Percentiles rank a stretch among this genome's conserved stretches.
Conservation (phyloP, 2,113 vertebrate species). For the Larimichthys crocea region DNA sequence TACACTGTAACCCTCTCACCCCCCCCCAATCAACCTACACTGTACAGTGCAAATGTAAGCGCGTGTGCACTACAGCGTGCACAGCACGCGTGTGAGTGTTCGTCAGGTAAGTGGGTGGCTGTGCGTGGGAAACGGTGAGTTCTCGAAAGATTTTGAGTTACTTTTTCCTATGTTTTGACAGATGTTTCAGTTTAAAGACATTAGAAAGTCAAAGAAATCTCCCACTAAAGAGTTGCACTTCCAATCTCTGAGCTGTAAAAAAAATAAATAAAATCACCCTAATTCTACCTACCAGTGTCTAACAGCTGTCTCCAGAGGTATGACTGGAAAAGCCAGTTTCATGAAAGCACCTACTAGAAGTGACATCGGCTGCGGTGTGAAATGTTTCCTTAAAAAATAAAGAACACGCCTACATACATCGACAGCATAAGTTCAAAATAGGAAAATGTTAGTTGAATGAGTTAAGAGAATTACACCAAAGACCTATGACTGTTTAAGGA, state of each 20-base stretch:
- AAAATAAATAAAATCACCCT: neutral
- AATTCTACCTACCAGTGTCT: neutral
- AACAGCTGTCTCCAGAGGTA: conserved; percentile 16
- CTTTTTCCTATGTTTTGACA: conserved; percentile 45
- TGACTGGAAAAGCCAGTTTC: conserved; percentile 8
- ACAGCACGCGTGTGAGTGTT: neutral
- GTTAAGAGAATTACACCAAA: neutral
- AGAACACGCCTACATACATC: neutral
- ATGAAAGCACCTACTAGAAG: conserved; percentile 9
- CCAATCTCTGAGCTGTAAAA: neutral
- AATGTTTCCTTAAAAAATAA: conserved; percentile 23
- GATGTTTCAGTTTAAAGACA: conserved; percentile 31
- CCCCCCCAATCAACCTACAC: conserved; percentile 2
- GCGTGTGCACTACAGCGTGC: neutral
- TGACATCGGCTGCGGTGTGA: neutral
- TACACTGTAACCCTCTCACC: conserved; percentile 23
- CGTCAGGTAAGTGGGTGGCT: conserved; percentile 8
- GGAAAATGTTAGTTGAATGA: neutral
- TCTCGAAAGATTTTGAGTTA: conserved; percentile 11
- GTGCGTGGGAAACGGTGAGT: conserved; percentile 19
- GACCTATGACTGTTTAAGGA: neutral
- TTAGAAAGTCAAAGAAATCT: neutral
- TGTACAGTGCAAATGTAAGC: conserved; percentile 3
- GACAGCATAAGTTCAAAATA: conserved; percentile 14
- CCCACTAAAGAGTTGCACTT: neutral